These are phyloP conservation scores for Grammomys dolichurus DNA, from an alignment of 2,113 vertebrate species.

Conservation along the genomic window DNA sequence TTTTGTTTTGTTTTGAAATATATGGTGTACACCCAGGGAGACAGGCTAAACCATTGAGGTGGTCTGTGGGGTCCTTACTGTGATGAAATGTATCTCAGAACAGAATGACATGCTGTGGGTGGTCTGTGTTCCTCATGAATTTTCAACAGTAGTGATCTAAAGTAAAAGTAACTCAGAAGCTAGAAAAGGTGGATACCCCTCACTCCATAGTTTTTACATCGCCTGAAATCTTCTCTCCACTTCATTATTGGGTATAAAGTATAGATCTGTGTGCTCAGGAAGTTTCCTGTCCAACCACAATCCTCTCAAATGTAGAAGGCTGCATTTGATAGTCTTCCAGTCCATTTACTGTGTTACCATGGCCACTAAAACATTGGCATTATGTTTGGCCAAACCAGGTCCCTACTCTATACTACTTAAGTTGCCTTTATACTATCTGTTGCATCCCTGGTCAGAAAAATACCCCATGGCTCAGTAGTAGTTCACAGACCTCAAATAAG, in stretches of 20 bases:
- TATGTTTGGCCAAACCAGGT: not conserved
- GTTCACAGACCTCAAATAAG: slow-evolving; percentile 30
- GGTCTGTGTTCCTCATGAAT: not conserved
- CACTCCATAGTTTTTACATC: not conserved
- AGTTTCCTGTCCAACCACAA: not conserved
- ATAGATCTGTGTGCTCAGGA: not conserved
- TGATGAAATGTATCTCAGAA: slow-evolving; percentile 1
- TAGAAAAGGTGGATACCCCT: not conserved
- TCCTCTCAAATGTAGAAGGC: not conserved
- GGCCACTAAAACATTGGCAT: not conserved
- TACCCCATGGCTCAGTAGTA: not conserved
- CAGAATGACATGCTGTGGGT: not conserved
- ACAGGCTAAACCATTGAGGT: not conserved
- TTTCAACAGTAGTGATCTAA: slow-evolving; percentile 13
- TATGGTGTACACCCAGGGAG: not conserved
- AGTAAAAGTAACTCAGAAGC: slow-evolving; percentile 34
- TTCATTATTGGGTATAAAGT: slow-evolving; percentile 38
- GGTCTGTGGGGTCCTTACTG: not conserved
- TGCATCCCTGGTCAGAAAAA: slow-evolving; percentile 58
- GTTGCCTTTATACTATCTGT: not conserved
- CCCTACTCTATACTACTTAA: not conserved
- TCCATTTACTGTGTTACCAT: slow-evolving; percentile 9
- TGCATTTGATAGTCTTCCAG: not conserved
- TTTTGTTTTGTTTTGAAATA: not conserved
- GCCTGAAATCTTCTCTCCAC: not conserved